Conservation (phyloP, 2,888 invertebrate genomes). For the Euzetes globulus region DNA sequence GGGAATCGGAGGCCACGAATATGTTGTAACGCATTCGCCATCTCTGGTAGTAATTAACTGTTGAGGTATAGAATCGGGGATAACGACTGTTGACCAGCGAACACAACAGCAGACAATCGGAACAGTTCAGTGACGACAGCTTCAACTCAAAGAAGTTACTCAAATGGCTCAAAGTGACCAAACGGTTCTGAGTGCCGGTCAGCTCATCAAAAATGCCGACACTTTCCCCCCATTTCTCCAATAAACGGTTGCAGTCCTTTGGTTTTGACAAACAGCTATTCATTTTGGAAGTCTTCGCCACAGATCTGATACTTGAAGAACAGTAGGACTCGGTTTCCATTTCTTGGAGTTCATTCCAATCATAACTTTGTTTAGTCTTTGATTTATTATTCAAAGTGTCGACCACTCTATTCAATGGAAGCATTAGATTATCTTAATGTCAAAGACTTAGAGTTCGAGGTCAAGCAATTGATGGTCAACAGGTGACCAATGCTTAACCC, state of each 20-base stretch:
- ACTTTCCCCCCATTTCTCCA: conserved; percentile 27
- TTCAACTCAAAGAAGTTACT: conserved; percentile 3
- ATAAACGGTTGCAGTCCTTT: background rate
- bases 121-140: conserved; percentile 7
- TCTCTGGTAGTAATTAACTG: conserved; percentile 9
- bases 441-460: no score
- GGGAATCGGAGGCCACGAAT: background rate
- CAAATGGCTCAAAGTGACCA: background rate
- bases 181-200: conserved; percentile 7
- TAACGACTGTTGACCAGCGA: conserved; percentile 3
- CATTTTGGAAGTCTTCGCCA: background rate
- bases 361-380: background rate
- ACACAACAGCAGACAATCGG: background rate
- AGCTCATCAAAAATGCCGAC: background rate
- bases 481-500: no score
- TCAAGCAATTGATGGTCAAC: no score
- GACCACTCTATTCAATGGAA: background rate
- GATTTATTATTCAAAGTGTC: background rate
- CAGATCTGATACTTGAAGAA: background rate
- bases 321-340: background rate
- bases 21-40: conserved; percentile 19
- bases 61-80: conserved; percentile 13
- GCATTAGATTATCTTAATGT: no score
- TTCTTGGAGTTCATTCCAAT: background rate
- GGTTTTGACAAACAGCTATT: background rate